A percentile compares a stretch with the other conserved stretches of the same genome.
These are phyloP conservation scores for Hipposideros armiger DNA, from an alignment of 2,113 vertebrate genomes.

Conservation along the genomic window DNA sequence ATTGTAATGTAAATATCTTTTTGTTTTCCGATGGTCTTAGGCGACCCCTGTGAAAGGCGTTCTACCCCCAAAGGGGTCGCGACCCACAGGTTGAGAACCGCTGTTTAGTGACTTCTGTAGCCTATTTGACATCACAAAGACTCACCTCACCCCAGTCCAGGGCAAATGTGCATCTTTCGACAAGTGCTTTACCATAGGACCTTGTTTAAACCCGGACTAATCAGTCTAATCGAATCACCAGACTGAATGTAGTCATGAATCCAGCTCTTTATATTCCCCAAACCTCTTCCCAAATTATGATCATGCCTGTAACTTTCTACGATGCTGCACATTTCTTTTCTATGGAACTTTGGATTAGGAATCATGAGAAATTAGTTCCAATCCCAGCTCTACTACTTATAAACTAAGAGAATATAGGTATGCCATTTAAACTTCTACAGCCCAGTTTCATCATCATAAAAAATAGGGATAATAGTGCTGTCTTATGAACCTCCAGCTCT, in stretches of 20 bases:
- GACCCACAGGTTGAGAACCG: too few relatives aligned
- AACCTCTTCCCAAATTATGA: not conserved
- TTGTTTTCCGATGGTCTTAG: too few relatives aligned
- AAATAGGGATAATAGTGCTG: not conserved
- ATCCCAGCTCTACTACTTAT: not conserved
- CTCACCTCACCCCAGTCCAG: not conserved
- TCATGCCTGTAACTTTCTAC: not conserved
- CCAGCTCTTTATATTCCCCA: not conserved
- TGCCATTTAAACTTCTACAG: not conserved
- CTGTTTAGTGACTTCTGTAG: not conserved
- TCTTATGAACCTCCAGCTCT: not conserved
- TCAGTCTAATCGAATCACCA: not conserved
- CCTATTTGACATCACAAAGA: not conserved
- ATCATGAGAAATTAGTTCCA: not conserved
- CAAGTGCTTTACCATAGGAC: not conserved
- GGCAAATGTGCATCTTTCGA: not conserved
- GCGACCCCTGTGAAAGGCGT: too few relatives aligned
- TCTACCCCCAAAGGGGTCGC: too few relatives aligned
- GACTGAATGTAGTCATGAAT: not conserved
- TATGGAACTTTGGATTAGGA: not conserved
- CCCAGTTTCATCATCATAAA: not conserved
- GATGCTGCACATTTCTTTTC: not conserved
- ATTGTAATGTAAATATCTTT: too few relatives aligned
- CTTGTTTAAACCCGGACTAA: not conserved
- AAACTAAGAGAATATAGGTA: not conserved